Percentiles rank a stretch among this genome's conserved stretches.
Conservation (phyloP, 2,797 vertebrate species). For the Sebastes steindachneri region DNA sequence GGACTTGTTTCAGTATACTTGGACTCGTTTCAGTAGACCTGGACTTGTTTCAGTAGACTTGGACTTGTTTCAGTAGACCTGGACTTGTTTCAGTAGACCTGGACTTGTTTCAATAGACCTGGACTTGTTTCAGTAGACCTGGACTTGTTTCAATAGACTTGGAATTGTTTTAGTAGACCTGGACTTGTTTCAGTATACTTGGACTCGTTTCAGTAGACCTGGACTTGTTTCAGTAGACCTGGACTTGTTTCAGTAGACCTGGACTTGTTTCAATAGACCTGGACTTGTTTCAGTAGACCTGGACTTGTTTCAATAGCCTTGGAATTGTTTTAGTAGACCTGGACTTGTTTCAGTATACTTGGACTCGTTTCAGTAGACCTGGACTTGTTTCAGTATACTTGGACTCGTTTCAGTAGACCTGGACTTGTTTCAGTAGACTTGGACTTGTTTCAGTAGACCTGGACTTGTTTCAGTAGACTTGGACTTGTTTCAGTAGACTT, state of each 20-base stretch:
- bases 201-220: neutral
- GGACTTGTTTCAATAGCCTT: neutral
- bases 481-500: too few species aligned
- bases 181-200: neutral
- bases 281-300: too few species aligned
- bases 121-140: neutral
- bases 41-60: neutral
- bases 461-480: too few species aligned
- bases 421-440: too few species aligned
- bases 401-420: neutral
- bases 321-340: rapidly evolving
- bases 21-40: neutral
- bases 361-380: too few species aligned
- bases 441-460: too few species aligned
- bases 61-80: neutral
- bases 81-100: neutral
- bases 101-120: neutral
- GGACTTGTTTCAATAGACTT: rapidly evolving
- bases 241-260: neutral
- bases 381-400: too few species aligned
- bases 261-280: neutral
- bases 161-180: neutral
- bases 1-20: rapidly evolving
- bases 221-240: too few species aligned
- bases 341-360: neutral